phyloP scores from a whole-genome alignment of 2,888 invertebrate species.

The Macropis europaea region DNA sequence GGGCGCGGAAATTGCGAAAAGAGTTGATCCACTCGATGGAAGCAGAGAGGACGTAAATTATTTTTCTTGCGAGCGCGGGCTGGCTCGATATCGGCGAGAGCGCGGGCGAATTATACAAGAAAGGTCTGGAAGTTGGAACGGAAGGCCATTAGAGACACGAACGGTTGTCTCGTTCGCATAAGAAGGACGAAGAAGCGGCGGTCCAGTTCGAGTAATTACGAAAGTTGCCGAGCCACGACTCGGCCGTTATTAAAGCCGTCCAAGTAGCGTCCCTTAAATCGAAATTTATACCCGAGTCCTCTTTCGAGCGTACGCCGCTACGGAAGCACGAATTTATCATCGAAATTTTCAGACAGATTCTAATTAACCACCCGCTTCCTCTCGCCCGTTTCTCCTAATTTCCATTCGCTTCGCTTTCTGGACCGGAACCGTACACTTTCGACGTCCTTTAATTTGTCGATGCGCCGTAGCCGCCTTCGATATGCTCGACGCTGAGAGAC shows the following conservation, averaged over 20 bases:
- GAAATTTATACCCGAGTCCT: constrained; percentile 59
- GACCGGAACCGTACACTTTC: too few species aligned
- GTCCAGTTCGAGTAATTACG: constrained; percentile 57
- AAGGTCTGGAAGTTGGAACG: not conserved
- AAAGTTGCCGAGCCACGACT: constrained; percentile 62
- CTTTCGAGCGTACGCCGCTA: constrained; percentile 29
- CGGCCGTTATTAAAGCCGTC: constrained; percentile 58
- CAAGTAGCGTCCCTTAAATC: constrained; percentile 45
- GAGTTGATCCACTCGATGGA: too few species aligned
- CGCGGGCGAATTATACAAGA: not conserved
- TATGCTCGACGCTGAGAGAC: constrained; percentile 9
- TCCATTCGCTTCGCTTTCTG: not conserved
- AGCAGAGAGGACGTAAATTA: too few species aligned
- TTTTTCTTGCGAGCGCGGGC: too few species aligned
- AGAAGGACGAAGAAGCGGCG: constrained; percentile 17
- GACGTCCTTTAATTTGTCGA: not conserved
- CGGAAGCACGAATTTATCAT: constrained; percentile 58
- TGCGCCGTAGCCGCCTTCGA: not conserved
- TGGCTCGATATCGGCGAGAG: too few species aligned
- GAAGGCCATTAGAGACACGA: not conserved
- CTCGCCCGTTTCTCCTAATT: constrained; percentile 1
- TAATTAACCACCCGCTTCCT: constrained; percentile 58
- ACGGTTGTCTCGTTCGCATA: not conserved
- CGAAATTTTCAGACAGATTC: constrained; percentile 56
- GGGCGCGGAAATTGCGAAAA: too few species aligned